Percentiles rank a stretch among this genome's conserved stretches.
Conservation (phyloP, 2,113 vertebrate species). For the Falcunculus frontatus region DNA sequence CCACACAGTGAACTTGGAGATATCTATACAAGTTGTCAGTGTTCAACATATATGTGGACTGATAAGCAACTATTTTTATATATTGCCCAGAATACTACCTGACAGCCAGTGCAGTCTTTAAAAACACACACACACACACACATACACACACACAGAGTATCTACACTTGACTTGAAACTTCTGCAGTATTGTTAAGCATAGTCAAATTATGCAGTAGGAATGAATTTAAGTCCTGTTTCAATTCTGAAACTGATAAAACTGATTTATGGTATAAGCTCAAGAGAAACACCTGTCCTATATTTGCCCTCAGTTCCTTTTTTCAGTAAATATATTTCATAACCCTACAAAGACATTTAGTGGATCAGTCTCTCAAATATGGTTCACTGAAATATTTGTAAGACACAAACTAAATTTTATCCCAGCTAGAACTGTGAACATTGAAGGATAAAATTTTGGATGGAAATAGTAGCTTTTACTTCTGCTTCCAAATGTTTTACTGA, state of each 20-base stretch:
- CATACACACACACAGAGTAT: rapidly evolving
- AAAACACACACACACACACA: not conserved
- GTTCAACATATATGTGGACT: not conserved
- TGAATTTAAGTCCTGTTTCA: not conserved
- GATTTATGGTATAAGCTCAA: not conserved
- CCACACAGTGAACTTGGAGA: not conserved
- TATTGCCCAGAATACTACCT: not conserved
- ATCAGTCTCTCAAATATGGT: not conserved
- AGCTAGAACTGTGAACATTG: not conserved
- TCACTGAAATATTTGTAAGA: not conserved
- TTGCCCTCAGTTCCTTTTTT: not conserved
- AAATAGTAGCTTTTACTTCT: not conserved
- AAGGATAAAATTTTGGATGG: not conserved
- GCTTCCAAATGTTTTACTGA: not conserved
- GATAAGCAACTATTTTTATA: not conserved
- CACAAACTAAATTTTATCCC: not conserved
- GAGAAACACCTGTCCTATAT: not conserved
- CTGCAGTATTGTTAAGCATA: not conserved
- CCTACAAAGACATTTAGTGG: not conserved
- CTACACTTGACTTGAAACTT: not conserved
- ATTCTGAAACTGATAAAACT: not conserved
- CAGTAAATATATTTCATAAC: not conserved
- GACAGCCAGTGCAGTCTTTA: not conserved
- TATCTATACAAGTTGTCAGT: not conserved
- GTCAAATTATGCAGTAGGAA: not conserved